Base-by-base conservation (phyloP, 2,888 invertebrate genomes). In the Carpatolechia fugitivella region DNA sequence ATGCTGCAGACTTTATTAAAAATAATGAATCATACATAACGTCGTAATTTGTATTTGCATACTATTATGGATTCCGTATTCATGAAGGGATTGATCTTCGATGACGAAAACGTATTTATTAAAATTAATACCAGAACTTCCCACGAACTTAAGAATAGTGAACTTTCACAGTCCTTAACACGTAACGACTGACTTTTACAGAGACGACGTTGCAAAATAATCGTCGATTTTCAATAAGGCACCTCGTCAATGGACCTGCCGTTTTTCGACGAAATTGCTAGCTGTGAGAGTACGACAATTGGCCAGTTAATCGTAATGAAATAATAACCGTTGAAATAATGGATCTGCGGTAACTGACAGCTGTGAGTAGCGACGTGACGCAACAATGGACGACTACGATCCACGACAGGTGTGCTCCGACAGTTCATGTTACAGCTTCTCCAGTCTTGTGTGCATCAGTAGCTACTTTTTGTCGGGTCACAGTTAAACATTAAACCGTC, bases 311-410 rank as follows among this genome's bases (percentile, higher is more conserved):
- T 68, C 65, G 64, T 74, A 76, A 76, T 78, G 67, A 69, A 78
- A 78, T 75, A 69, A 75, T 75, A 71, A 62, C 66, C 64, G 66
- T 71, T 68, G 65, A 65, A 68, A 64, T 70, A 74, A 73, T 74
- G 64, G 65, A 63, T 60, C 54, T 61, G 63, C 64, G 68, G 70
- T 71, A 66, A 63, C 63, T 60, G 58, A 65, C 48, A 44, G 56
- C 55, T 58, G 64, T 44, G 59, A 70, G 70, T 77, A n/a, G 80
- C 80, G 77, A n/a, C 70, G 62, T 83, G 76, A 80, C 70, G 81
- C 69, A 82, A 83, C 73, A 75, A 75, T 71, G 69, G 68, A 55
- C 10, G 35, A 11, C 6, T 54, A 54, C 60, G 60, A 59, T 61
- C 52, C 2, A 40, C 29, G 55, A 60, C 62, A 63, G 61, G 60